Evolutionary conservation across 1,140 invertebrate genomes (phyloP), one percentile per base, ranked within the genome.

Genomic region (Mactra quadrangularis): DNA sequence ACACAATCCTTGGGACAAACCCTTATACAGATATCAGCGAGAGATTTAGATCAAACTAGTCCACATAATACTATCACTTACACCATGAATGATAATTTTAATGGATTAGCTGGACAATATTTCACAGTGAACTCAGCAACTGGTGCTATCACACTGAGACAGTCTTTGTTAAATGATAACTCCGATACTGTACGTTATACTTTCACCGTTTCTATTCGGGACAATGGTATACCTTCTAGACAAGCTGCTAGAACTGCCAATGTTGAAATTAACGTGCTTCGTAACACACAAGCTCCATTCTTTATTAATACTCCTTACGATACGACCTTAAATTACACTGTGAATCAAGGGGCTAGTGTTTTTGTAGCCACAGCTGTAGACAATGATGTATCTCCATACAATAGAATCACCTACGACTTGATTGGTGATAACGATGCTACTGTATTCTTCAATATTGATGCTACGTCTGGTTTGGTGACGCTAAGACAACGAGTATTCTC

Each of bases 271-370:
- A 66, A 72, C 19, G 68, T 78, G 13, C 70, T 62, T 41, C 66
- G 75, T 3, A 84, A 72, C 47, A 71, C 45, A 17, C 27, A 59
- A 2, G 93, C 94, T 29, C 93, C 95, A 35, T 38, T 50, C 7
- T 91, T 90, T 52, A 50, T 31, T 9, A 86, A 85, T 53, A 86
- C 33, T 4, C 75, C 82, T 6, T 89, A 89, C 66, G 17, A 38
- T 96, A 0, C 94, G 11, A 50, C 35, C 1, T 88, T 89, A 3
- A 62, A 74, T 11, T 76, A 84, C 60, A 87, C 79, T 55, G 38
- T 33, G 1, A 4, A 66, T 15, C 76, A 47, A 31, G 84, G 82
- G 25, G 66, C 68, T 6, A 38, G 29, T 19, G 78, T 91, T 22
- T 89, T 70, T 76, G 78, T 53, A 25, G 75, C 86, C 13, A 79